Base-by-base conservation (phyloP, 2,797 vertebrate species). In the Esox lucius region DNA sequence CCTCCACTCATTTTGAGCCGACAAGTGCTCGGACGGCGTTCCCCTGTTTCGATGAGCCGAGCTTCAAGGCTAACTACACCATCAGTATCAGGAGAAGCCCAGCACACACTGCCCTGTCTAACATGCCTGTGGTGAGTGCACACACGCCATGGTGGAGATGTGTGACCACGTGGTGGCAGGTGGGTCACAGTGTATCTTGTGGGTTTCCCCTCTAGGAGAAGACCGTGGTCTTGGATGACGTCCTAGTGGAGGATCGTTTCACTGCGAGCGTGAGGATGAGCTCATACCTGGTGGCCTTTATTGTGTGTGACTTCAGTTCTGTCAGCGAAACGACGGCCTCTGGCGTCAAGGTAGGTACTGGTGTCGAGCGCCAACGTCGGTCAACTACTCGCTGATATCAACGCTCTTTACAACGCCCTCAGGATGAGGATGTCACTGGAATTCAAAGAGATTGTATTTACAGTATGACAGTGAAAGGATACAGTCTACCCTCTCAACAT, bases 51-150 rank as follows among this genome's bases (percentile, higher is more conserved):
- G 93, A 95, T 66, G 94, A 95, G 78, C 93, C 93, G 0, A 83
- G 70, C 70, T 95, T 95, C 84, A 95, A 95, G 88, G 93, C 93
- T 70, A 95, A 93, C 81, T 95, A 93, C 88, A 91, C 93, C 3
- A 70, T 94, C 42, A 90, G 85, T 77, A 91, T 95, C 81, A 92
- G 91, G 81, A 93, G 94, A 77, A 91, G 83, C 74, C 84, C 78
- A 0, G 79, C 88, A 74, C 82, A 92, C 77, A 91, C 93, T 65
- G 84, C 91, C 51, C 75, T 95, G 51, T 95, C 93, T 77, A 95
- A 95, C 83, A 95, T 93, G 93, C 93, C 94, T 46, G 76, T 94
- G 67, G 94, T 94, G 89, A 90, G 46, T 19, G 53, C 1, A 35
- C 22, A 26, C 5, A 42, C 39, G 31, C 28, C 28, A 31, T 31